A percentile compares a stretch with the other conserved stretches of the same genome.
Conservation (phyloP, 1,140 invertebrate species). For the Tetragonula clypearis region DNA sequence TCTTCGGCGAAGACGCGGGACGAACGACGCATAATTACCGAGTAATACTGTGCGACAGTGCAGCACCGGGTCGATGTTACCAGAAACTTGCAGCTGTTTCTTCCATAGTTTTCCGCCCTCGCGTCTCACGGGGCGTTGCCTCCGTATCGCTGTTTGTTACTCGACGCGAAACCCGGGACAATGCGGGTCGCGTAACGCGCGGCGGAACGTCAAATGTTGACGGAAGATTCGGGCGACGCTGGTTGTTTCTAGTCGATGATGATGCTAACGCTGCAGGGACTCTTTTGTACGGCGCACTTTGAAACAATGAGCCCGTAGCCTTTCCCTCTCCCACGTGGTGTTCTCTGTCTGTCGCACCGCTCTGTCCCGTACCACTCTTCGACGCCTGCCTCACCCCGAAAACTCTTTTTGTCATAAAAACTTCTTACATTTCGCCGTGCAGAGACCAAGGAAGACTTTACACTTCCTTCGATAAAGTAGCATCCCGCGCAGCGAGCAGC, state of each 20-base stretch:
- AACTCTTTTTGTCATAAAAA: conserved; percentile 16
- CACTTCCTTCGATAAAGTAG: neutral
- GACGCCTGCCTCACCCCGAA: neutral
- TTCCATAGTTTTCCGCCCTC: neutral
- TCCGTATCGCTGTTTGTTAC: neutral
- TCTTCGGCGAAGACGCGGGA: no score
- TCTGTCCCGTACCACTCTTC: neutral
- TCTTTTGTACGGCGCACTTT: conserved; percentile 46
- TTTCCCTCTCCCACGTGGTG: neutral
- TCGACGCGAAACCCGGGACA: conserved; percentile 29
- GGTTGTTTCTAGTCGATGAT: conserved; percentile 36
- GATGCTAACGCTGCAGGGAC: conserved; percentile 37
- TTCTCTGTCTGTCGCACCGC: neutral
- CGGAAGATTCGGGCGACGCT: conserved; percentile 39
- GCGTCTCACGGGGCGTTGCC: neutral
- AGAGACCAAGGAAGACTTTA: neutral
- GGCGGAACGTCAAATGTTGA: conserved; percentile 35
- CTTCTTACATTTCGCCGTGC: neutral
- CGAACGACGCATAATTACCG: neutral
- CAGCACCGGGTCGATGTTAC: neutral
- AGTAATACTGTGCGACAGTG: no score
- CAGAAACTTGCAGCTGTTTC: no score
- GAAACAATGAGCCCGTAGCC: conserved; percentile 52
- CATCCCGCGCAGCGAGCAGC: neutral
- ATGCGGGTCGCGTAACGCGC: conserved; percentile 34